phyloP scores from a whole-genome alignment of 2,888 invertebrate genomes.

The Kuschelorhynchus macadamiae region DNA sequence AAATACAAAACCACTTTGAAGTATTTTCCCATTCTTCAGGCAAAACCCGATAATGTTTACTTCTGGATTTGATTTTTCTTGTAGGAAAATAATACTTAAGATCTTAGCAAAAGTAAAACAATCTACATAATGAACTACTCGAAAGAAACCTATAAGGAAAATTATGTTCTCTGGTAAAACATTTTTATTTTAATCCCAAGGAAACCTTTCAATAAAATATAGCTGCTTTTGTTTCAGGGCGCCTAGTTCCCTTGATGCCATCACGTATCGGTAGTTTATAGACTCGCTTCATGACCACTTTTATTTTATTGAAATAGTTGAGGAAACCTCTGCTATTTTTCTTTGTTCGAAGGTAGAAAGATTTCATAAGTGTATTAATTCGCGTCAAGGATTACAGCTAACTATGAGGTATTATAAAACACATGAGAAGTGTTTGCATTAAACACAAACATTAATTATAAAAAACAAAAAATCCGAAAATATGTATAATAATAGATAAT shows the following conservation, averaged over 20 bases:
- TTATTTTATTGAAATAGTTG: conserved; percentile 36
- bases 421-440: no score
- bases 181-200: conserved; percentile 39
- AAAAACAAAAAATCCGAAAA: no score
- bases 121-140: conserved; percentile 26
- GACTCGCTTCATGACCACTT: conserved; percentile 41
- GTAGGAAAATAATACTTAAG: conserved; percentile 17
- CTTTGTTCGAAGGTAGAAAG: not conserved
- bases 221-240: conserved; percentile 30
- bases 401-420: no score
- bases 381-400: no score
- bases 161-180: conserved; percentile 28
- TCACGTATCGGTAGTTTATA: conserved; percentile 32
- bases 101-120: conserved; percentile 16
- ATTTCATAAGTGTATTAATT: no score
- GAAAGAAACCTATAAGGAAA: conserved; percentile 1
- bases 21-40: no score
- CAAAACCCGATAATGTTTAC: no score
- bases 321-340: conserved; percentile 3
- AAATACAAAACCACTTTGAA: no score
- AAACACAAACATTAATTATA: no score
- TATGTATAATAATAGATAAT: no score
- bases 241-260: conserved; percentile 21
- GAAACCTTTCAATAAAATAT: conserved; percentile 43
- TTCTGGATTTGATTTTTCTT: not conserved